These are phyloP conservation scores for Heterodera filipjevi DNA, from an alignment of 2,888 invertebrate species.

Conservation along the genomic window DNA sequence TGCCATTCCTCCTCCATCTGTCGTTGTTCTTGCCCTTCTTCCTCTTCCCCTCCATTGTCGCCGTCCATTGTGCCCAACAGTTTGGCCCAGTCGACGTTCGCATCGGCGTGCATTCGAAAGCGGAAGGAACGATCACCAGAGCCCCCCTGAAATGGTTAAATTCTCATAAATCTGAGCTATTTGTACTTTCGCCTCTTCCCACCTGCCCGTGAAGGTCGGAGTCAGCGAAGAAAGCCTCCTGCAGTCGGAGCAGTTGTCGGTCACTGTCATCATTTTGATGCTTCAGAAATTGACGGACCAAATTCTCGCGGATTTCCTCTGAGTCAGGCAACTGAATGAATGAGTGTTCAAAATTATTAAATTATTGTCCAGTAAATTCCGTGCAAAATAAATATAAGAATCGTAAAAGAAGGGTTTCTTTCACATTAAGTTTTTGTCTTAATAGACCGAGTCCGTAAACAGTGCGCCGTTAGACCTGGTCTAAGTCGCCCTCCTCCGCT, in stretches of 20 bases:
- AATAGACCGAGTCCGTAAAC: background rate
- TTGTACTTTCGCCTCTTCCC: background rate
- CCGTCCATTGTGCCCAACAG: slow-evolving; percentile 28
- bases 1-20: background rate
- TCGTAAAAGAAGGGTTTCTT: no score
- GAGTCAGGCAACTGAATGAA: slow-evolving; percentile 43
- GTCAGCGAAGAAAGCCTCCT: slow-evolving; percentile 50
- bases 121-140: slow-evolving; percentile 31
- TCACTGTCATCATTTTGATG: slow-evolving; percentile 51
- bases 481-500: slow-evolving; percentile 48
- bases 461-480: slow-evolving; percentile 17
- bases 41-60: slow-evolving; percentile 23
- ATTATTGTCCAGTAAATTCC: no score
- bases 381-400: no score
- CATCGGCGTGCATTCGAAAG: slow-evolving; percentile 32
- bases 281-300: slow-evolving; percentile 50
- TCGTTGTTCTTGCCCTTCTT: slow-evolving; percentile 1
- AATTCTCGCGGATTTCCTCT: slow-evolving; percentile 50
- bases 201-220: slow-evolving; percentile 32
- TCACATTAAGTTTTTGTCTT: no score
- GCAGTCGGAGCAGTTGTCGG: slow-evolving; percentile 49
- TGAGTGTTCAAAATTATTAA: no score
- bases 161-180: background rate
- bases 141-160: background rate
- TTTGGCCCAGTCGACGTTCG: slow-evolving; percentile 34